Evolutionary conservation across 2,888 invertebrate species (phyloP), one percentile per base, ranked within the genome.

Genomic region (Watsonalla binaria): DNA sequence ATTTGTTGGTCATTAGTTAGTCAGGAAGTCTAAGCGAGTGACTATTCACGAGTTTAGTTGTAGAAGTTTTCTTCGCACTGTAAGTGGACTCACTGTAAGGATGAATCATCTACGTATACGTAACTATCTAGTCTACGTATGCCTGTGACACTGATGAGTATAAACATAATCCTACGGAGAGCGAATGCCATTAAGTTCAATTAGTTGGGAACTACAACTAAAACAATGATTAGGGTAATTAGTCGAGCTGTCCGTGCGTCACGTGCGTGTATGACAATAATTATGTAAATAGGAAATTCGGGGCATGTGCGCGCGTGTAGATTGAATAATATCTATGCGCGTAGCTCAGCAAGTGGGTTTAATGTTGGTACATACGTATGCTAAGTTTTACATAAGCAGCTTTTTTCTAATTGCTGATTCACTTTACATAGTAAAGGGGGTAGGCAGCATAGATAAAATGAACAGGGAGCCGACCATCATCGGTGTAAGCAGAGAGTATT

Each of bases 251-350:
- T 53, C 61, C 52, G 64, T 49, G 9, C 62, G 64, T 68, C 72
- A 71, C 67, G 63, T 60, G 57, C 63, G 59, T 70, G 70, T 74
- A 62, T 76, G 69, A 72, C 76, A 74, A 75, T 78, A 78, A 81
- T 83, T 84, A 83, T 83, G 83, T 73, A 82, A 84, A 84, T 82
- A 69, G 68, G 70, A 66, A 74, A 69, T 69, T 70, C 68, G 63
- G 71, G 60, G 67, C 70, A 69, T 62, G 54, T 56, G 47, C 54
- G 66, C 64, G 62, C 60, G 58, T 65, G 66, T 70, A 72, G 74
- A 76, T 78, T 72, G 71, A 72, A 72, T 72, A 73, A 71, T 54
- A 62, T 60, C 57, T 60, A 58, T 61, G 52, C 53, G 58, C 57
- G 47, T 51, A 52, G 51, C 14, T 48, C 53, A 39, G 50, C 42